Percentiles rank a stretch among this genome's conserved stretches.
Evolutionary conservation across 2,888 invertebrate genomes (phyloP).

Genomic region (Siphlonurus alternatus): DNA sequence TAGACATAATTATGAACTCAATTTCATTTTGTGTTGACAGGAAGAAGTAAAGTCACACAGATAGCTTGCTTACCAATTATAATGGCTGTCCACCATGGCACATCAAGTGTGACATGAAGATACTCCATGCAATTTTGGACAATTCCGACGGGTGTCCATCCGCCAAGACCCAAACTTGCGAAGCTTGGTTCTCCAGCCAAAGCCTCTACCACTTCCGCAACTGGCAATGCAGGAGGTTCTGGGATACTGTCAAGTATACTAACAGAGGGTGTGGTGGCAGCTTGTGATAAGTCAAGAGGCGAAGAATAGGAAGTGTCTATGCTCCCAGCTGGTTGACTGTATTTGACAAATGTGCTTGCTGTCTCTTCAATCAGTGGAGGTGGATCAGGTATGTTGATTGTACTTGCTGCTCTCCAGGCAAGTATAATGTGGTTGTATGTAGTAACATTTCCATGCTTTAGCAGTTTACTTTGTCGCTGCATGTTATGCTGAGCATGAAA

Average conservation of each 20-base stretch:
- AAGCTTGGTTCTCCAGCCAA: slow-evolving; percentile 54
- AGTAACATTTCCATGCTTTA: background rate
- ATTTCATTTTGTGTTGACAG: too few species aligned
- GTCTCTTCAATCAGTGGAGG: background rate
- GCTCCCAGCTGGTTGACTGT: background rate
- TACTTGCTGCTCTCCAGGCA: background rate
- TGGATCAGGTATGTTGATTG: background rate
- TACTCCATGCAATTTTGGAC: slow-evolving; percentile 67
- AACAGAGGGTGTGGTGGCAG: background rate
- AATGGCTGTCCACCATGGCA: slow-evolving; percentile 93
- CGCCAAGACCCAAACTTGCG: slow-evolving; percentile 64
- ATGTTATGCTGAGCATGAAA: background rate
- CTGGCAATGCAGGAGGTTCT: slow-evolving; percentile 15
- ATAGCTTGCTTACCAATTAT: slow-evolving; percentile 36
- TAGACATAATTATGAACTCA: too few species aligned
- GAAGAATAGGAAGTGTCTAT: background rate
- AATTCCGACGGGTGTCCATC: slow-evolving; percentile 66
- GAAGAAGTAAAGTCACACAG: too few species aligned
- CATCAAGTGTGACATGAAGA: slow-evolving; percentile 56
- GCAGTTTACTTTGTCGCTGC: background rate
- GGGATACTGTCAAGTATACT: slow-evolving; percentile 14
- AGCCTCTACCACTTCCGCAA: slow-evolving; percentile 6
- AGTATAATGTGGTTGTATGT: background rate
- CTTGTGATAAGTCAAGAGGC: background rate
- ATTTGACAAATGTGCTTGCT: background rate